Evolutionary conservation across 2,113 vertebrate genomes (phyloP), one percentile per base, ranked within the genome.

Genomic region (Tautogolabrus adspersus): DNA sequence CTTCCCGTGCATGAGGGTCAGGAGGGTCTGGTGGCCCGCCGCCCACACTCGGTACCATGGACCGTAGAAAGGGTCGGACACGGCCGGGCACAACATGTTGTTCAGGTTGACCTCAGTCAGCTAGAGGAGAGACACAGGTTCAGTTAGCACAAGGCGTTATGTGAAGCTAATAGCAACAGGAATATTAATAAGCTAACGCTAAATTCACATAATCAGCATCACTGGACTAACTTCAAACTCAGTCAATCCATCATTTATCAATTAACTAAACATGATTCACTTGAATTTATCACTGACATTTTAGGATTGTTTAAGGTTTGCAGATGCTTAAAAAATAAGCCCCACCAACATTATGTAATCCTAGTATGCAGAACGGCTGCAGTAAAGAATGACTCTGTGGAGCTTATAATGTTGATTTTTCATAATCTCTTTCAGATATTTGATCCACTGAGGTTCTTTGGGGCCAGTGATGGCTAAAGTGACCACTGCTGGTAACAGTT

Each of bases 81-180:
- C 93, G 0, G 98, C 98, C 37, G 98, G 98, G 85, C 98, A 99
- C 88, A 99, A 92, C 97, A 99, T 99, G 95, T 99, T 99, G 95
- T 99, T 99, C 92, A 99, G 93, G 91, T 99, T 99, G 88, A 99
- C 98, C 93, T 99, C 96, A 0, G 97, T 99, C 66, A 94, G 93
- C 98, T 99, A 93, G 21, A 44, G 56, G 38, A 30, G 23, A 23
- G 26, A 59, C 8, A 68, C 1, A 22, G 21, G 44, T 16, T 37
- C 21, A 75, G 30, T 66, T 6, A 37, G 23, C 6, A 40, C 10
- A 30, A 21, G 51, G 12, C 57, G 8, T 15, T 13, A 60, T 18
- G 16, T 16, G 8, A 62, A 23, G 44, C 15, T 15, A 47, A 65
- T 16, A 51, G 10, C 6, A 49, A 19, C 16, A 15, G 16, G 5